These are phyloP conservation scores for Tyrophagus putrescentiae DNA, from an alignment of 1,140 invertebrate species.

Conservation along the genomic window DNA sequence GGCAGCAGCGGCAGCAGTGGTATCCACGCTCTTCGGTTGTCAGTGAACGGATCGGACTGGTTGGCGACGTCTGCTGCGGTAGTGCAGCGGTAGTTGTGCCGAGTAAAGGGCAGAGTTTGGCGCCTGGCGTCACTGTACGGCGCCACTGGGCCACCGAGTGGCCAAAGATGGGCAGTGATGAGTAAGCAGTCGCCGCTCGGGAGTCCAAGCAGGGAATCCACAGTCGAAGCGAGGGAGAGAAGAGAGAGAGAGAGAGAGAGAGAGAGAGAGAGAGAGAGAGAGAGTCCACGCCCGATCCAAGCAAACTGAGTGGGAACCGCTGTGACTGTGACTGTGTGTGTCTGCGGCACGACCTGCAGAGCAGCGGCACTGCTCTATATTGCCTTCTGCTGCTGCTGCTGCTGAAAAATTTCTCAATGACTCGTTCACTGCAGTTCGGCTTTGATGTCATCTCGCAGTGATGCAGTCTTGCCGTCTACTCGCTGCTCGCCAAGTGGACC, in stretches of 20 bases:
- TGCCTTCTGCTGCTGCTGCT: background rate
- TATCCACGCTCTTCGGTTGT: no score
- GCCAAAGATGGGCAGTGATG: conserved; percentile 8
- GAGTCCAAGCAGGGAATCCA: background rate
- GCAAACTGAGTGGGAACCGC: conserved; percentile 7
- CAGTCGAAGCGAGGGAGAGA: background rate
- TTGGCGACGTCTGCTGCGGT: no score
- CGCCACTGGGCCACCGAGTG: no score
- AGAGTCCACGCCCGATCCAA: conserved; percentile 13
- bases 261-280: no score
- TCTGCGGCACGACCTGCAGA: background rate
- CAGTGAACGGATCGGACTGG: no score
- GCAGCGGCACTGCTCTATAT: background rate
- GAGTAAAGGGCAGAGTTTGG: no score
- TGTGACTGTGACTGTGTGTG: background rate
- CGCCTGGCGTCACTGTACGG: no score
- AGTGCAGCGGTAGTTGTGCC: no score
- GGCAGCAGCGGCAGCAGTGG: no score
- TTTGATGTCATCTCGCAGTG: conserved; percentile 1
- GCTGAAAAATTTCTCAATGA: conserved; percentile 1
- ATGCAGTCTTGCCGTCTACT: no score
- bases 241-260: no score
- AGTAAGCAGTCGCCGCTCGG: conserved; percentile 6
- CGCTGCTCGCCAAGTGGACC: no score
- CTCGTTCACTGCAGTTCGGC: conserved; percentile 4